Evolutionary conservation across 2,888 invertebrate genomes (phyloP).

Genomic region (Plutella xylostella): DNA sequence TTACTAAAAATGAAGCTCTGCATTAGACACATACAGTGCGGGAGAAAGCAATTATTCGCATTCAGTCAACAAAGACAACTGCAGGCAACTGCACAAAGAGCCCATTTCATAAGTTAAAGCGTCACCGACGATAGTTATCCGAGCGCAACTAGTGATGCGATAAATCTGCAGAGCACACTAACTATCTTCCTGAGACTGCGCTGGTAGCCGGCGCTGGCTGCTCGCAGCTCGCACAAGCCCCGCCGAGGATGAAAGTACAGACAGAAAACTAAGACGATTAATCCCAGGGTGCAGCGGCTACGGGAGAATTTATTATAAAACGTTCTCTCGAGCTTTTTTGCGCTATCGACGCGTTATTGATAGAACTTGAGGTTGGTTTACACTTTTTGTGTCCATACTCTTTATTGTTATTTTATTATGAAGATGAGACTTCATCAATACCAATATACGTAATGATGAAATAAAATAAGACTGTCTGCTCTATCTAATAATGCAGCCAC

Average conservation of each 20-base stretch:
- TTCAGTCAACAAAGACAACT: conserved; percentile 49
- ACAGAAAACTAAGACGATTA: conserved; percentile 68
- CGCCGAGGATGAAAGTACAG: conserved; percentile 54
- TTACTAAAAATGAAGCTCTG: no score
- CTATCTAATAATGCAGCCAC: no score
- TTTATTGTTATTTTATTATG: no score
- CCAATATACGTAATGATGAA: no score
- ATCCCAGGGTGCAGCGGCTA: conserved; percentile 49
- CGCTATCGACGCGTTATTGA: conserved; percentile 2
- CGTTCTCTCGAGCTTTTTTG: conserved; percentile 37
- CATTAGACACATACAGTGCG: not conserved
- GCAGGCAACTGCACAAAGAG: conserved; percentile 39
- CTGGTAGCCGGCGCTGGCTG: no score
- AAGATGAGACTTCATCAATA: no score
- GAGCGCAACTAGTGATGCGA: conserved; percentile 58
- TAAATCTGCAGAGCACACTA: conserved; percentile 54
- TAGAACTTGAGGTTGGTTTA: not conserved
- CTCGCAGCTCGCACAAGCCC: conserved; percentile 26
- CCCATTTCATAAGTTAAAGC: conserved; percentile 58
- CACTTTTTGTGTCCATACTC: not conserved
- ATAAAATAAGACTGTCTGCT: no score
- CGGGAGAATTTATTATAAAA: conserved; percentile 64
- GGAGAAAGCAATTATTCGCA: conserved; percentile 50
- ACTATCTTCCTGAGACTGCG: conserved; percentile 25
- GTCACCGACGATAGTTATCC: conserved; percentile 52